Evolutionary conservation across 2,797 vertebrate genomes (phyloP), one percentile per base, ranked within the genome.

Genomic region (Knipowitschia caucasica): DNA sequence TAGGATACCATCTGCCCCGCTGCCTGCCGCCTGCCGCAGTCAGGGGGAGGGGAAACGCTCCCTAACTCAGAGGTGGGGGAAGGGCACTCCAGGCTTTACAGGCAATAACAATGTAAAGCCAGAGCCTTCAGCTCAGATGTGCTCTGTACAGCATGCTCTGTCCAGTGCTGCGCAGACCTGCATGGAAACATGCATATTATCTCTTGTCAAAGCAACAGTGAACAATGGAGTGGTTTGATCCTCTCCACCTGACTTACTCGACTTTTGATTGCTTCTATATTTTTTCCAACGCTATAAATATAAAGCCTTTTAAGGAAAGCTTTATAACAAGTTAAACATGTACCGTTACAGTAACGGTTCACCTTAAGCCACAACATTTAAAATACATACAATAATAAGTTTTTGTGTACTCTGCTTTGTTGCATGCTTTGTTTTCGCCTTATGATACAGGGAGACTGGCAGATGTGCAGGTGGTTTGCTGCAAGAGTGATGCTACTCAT

Each of bases 1-100:
- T 85, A 91, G 88, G 91, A 92, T 92, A 92, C 95, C 94, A 94
- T 95, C 93, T 96, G 93, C 82, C 82, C 81, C 71, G 77, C 75
- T 64, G 66, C 75, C 83, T 49, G 46, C 77, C 84, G 80, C 87
- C 90, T 94, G 93, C 93, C 88, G 90, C 91, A 94, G 91, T 92
- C 89, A 86, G 91, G 90, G 93, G 92, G 91, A 85, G 90, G 91
- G 84, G 86, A 84, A 53, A 59, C 61, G 69, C 23, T 71, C 57
- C 58, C 67, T 56, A 33, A 67, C 76, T 67, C 82, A 75, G 87
- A 69, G 79, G 40, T 75, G 84, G 74, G 76, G 74, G 87, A 82
- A 77, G 86, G 77, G 77, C 64, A 79, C 81, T 76, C 69, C 56
- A 39, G 67, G 77, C 78, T 86, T 77, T 66, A 88, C 81, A 80